phyloP scores from a whole-genome alignment of 2,113 vertebrate genomes.

The Misgurnus anguillicaudatus region DNA sequence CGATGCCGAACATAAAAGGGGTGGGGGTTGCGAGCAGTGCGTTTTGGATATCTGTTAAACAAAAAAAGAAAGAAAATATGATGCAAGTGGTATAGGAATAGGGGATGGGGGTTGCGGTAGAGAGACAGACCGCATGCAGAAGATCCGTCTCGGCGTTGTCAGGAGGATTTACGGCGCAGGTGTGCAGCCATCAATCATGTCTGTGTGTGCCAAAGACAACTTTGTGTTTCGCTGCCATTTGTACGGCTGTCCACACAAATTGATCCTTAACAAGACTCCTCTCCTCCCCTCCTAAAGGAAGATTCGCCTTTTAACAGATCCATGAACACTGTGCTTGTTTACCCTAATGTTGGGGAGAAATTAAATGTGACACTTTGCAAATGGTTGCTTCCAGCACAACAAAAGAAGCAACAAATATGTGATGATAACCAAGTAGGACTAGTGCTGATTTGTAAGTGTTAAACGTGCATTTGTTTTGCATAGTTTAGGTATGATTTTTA shows the following conservation, averaged over 20 bases:
- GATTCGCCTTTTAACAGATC: conserved; percentile 56
- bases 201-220: conserved; percentile 73
- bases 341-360: conserved; percentile 43
- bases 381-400: conserved; percentile 38
- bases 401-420: not conserved
- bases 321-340: conserved; percentile 49
- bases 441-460: conserved; percentile 23
- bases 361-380: conserved; percentile 48
- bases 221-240: conserved; percentile 77
- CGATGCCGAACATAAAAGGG: conserved; percentile 59
- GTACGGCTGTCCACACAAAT: conserved; percentile 78
- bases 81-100: conserved; percentile 42
- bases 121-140: conserved; percentile 44
- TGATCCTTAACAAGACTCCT: conserved; percentile 77
- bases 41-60: conserved; percentile 61
- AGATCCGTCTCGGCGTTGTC: conserved; percentile 72
- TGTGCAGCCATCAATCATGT: conserved; percentile 77
- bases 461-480: conserved; percentile 3
- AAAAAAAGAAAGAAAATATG: conserved; percentile 47
- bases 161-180: conserved; percentile 74
- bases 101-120: not conserved
- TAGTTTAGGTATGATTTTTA: conserved; percentile 14
- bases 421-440: conserved; percentile 15
- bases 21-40: conserved; percentile 59
- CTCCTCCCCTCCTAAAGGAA: conserved; percentile 59